phyloP scores from a whole-genome alignment of 2,888 invertebrate species.

The Tetragonula carbonaria region DNA sequence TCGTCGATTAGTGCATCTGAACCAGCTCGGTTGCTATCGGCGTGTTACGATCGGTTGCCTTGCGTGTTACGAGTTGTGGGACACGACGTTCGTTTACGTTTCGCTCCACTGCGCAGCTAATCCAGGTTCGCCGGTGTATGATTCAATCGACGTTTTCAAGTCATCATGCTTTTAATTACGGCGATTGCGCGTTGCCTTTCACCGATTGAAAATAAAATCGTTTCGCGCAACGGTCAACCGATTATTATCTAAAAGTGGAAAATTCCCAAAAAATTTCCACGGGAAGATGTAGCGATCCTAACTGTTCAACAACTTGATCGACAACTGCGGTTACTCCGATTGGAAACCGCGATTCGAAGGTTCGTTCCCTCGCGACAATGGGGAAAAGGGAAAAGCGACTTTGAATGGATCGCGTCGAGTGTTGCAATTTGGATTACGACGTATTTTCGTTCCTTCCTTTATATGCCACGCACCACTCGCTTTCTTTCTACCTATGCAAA shows the following conservation, averaged over 20 bases:
- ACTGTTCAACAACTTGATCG: neutral
- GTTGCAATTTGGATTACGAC: conserved; percentile 27
- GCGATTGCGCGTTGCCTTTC: conserved; percentile 5
- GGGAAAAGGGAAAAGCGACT: neutral
- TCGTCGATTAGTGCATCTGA: conserved; percentile 20
- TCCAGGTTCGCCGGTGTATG: conserved; percentile 8
- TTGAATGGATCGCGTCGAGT: neutral
- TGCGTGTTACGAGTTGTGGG: neutral
- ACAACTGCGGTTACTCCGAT: neutral
- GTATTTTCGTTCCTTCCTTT: conserved; percentile 31
- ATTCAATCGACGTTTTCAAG: conserved; percentile 12
- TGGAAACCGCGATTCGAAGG: neutral
- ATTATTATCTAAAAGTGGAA: neutral
- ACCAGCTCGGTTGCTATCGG: neutral
- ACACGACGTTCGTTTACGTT: conserved; percentile 1
- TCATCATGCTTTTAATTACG: conserved; percentile 10
- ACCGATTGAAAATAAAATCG: neutral
- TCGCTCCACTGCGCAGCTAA: conserved; percentile 8
- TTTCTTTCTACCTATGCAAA: neutral
- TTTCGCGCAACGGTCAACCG: neutral
- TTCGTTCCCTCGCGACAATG: neutral
- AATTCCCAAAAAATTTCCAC: neutral
- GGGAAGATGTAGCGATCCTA: neutral
- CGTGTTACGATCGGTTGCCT: neutral
- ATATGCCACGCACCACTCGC: neutral